phyloP scores from a whole-genome alignment of 2,888 invertebrate genomes.

The Periphyllus acericola region DNA sequence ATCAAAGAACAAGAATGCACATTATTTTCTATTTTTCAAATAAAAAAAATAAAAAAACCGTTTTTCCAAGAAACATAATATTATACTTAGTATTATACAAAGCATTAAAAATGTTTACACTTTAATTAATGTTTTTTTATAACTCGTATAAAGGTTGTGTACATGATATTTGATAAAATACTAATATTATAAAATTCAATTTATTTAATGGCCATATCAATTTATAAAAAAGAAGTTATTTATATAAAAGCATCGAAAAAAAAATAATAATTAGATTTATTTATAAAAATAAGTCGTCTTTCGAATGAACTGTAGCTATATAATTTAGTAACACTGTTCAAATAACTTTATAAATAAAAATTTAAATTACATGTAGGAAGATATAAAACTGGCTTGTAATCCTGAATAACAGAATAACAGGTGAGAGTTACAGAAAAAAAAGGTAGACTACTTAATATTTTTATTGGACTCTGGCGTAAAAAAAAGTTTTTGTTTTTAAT shows the following conservation, averaged over 20 bases:
- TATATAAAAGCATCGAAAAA: neutral
- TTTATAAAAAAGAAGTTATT: too few relatives aligned
- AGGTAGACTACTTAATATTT: conserved; percentile 43
- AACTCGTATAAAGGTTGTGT: neutral
- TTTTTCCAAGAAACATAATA: neutral
- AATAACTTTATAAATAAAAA: conserved; percentile 23
- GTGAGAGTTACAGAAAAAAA: conserved; percentile 1
- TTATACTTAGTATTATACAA: neutral
- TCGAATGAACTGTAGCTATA: neutral
- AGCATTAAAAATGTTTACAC: neutral
- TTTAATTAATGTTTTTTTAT: neutral
- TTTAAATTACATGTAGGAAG: conserved; percentile 30
- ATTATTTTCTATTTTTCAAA: neutral
- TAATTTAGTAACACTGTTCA: conserved; percentile 1
- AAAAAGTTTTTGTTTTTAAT: conserved; percentile 44
- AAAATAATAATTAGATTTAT: neutral
- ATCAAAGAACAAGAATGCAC: neutral
- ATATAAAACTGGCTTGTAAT: conserved; percentile 15
- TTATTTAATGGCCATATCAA: too few relatives aligned
- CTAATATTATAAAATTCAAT: neutral
- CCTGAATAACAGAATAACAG: conserved; percentile 14
- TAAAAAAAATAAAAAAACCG: neutral
- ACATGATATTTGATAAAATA: neutral
- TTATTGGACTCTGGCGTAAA: conserved; percentile 52
- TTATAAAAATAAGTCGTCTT: conserved; percentile 2